phyloP scores from a whole-genome alignment of 2,113 vertebrate species.

The Nycticorax nycticorax region DNA sequence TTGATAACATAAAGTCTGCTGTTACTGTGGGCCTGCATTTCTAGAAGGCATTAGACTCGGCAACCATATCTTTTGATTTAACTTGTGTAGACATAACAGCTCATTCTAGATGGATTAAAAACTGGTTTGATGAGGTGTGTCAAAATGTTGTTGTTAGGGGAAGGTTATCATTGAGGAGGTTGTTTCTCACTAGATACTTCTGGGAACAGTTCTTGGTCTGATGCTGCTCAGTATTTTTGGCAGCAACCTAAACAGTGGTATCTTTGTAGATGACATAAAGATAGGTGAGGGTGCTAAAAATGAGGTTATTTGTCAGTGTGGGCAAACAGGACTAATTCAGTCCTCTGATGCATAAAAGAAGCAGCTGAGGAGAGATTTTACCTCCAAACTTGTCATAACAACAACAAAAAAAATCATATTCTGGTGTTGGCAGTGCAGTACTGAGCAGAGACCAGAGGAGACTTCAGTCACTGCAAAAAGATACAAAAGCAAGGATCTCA shows the following conservation, averaged over 20 bases:
- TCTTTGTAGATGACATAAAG: background rate
- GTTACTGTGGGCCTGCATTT: background rate
- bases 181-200: background rate
- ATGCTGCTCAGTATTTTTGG: background rate
- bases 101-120: background rate
- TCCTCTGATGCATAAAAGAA: background rate
- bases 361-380: background rate
- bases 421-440: fast-evolving
- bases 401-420: background rate
- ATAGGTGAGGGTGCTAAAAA: background rate
- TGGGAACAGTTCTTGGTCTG: background rate
- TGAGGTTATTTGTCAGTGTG: background rate
- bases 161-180: background rate
- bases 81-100: background rate
- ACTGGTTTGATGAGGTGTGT: fast-evolving
- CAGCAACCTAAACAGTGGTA: background rate
- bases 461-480: background rate
- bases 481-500: background rate
- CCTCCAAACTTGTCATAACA: background rate
- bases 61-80: background rate
- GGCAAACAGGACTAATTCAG: background rate
- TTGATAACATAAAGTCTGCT: background rate
- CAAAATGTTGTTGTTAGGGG: background rate
- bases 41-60: background rate
- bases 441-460: background rate